Conservation (phyloP, 2,888 invertebrate genomes). For the Folsomia manolachei region DNA sequence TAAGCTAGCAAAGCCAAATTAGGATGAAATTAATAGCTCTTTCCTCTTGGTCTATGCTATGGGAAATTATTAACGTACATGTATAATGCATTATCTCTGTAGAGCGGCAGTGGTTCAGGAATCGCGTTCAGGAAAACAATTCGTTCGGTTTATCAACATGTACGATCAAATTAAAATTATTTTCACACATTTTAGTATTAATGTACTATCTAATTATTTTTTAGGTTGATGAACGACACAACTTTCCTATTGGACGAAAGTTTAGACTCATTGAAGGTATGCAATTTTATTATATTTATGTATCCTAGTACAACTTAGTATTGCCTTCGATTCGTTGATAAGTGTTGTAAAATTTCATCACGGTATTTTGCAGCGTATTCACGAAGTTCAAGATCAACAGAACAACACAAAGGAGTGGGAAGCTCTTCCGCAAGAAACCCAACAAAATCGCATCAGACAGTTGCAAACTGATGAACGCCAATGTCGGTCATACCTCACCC, state of each 20-base stretch:
- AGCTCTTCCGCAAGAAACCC: conserved; percentile 65
- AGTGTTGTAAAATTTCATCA: conserved; percentile 20
- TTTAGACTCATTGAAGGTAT: conserved; percentile 72
- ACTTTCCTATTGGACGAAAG: conserved; percentile 96
- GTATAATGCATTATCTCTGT: neutral
- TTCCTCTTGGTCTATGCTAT: no score
- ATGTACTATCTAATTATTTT: no score
- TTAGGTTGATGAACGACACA: conserved; percentile 97
- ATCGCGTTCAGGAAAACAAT: conserved; percentile 83
- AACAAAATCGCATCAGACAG: conserved; percentile 73
- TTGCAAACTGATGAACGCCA: conserved; percentile 80
- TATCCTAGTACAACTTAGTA: no score
- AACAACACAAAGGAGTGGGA: conserved; percentile 68
- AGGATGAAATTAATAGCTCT: no score
- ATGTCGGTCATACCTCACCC: conserved; percentile 83
- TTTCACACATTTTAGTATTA: no score
- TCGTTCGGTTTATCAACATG: conserved; percentile 96
- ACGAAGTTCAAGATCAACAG: conserved; percentile 79
- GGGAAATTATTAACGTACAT: conserved; percentile 2
- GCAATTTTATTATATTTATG: no score
- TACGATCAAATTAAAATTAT: no score
- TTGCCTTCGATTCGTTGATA: no score
- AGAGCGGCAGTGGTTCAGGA: conserved; percentile 75
- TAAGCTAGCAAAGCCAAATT: no score
- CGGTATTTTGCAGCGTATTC: conserved; percentile 58